Base-by-base conservation (phyloP, 2,797 vertebrate species). In the Notolabrus celidotus region DNA sequence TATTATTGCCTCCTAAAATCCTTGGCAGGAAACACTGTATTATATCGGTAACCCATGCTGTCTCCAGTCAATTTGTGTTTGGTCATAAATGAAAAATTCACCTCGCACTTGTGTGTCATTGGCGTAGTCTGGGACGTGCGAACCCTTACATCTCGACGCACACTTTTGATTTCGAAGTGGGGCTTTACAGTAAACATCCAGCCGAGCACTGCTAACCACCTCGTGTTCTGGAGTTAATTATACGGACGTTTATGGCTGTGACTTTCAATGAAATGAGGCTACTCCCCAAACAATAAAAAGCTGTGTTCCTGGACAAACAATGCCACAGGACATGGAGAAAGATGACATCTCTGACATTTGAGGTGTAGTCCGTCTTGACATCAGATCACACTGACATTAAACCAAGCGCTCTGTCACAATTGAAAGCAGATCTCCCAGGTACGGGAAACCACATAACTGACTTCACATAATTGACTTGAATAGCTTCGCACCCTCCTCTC, bases 381-480 rank as follows among this genome's bases (percentile, higher is more conserved):
- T 61, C 31, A 62, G 90, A 87, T 70, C 76, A 64, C 22, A 0
- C 36, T 88, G 86, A 92, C 91, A 86, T 83, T 67, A 67, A 71
- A 25, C 9, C 20, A 31, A 45, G 63, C 22, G n/a, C 59, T 49
- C 10, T 39, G 51, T 68, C 47, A 84, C 83, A 77, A 85, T 78
- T 63, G 80, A 83, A 87, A 86, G 81, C 63, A 85, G 87, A 88
- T 92, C 88, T 82, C 68, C 45, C 80, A 92, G 92, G 92, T 92
- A 89, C 75, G 67, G 84, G 71, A 92, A 92, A 94, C 86, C 92
- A 83, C 92, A 85, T 82, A 92, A 92, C 81, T 78, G 82, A 91
- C 88, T 93, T 73, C 82, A 81, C 71, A 63, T 93, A 93, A 95
- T 94, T 93, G 89, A 92, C 90, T 93, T 71, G 80, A 93, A 92